These are phyloP conservation scores for Orchestia grillus DNA, from an alignment of 1,140 invertebrate genomes.

Conservation along the genomic window DNA sequence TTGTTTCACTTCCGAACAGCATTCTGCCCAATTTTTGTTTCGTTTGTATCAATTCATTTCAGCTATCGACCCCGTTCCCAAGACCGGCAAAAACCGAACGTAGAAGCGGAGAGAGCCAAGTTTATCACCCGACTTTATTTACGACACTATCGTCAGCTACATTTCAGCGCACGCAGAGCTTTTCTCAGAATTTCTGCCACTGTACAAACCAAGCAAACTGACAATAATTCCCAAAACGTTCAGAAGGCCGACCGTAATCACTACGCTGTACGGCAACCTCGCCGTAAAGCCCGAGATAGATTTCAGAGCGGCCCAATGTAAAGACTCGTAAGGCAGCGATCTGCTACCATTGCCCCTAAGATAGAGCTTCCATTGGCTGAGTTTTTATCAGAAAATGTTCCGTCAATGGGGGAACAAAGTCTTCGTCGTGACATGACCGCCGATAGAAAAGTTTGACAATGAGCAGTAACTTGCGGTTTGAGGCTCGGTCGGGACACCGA, in stretches of 20 bases:
- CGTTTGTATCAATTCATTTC: neutral
- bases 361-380: conserved; percentile 37
- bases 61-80: neutral
- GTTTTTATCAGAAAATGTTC: conserved; percentile 45
- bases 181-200: neutral
- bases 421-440: conserved; percentile 34
- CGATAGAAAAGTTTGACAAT: conserved; percentile 50
- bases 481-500: neutral
- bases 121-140: neutral
- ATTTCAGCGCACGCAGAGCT: neutral
- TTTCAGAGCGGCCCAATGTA: neutral
- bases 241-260: conserved; percentile 5
- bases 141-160: neutral
- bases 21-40: neutral
- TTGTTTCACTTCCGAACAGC: neutral
- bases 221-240: neutral
- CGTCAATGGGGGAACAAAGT: conserved; percentile 44
- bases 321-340: conserved; percentile 30
- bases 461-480: conserved; percentile 35
- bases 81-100: neutral
- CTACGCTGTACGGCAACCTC: neutral
- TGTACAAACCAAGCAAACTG: neutral
- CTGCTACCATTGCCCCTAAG: neutral
- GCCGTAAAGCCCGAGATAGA: neutral
- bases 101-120: neutral